Evolutionary conservation across 2,888 invertebrate species (phyloP), one percentile per base, ranked within the genome.

Genomic region (Syrista parreyssii): DNA sequence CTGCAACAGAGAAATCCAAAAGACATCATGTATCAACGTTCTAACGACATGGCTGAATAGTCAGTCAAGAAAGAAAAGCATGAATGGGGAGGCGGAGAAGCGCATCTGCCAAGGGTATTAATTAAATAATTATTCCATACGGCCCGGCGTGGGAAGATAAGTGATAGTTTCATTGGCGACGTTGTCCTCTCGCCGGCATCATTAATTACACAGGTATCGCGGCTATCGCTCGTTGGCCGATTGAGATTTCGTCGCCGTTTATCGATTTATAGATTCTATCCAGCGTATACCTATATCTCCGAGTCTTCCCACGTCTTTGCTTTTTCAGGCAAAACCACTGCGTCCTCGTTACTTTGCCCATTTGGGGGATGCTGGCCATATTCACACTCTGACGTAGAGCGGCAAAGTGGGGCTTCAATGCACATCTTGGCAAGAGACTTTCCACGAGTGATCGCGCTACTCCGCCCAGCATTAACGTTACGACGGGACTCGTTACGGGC

Each of bases 1-100:
- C 97, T 97, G 94, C 79, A 95, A 95, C 93, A 93, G 93, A 85
- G 82, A 84, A 85, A 83, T 40, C 15, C 4, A 15, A 40, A 40
- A 40, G 40, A 40, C 15, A 40, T 40, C 15, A 15, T 40, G 6
- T 4, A 40, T 15, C 40, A 15, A 15, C 40, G 15, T 15, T 40
- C 40, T 1, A 15, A 15, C 40, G 15, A 40, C 2, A 40, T 15
- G 40, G 40, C 40, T 15, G 40, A 40, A 40, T 15, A 15, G 15
- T 40, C 40, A 40, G 15, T 40, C 40, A 6, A 40, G 15, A 74
- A 73, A 76, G 32, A 32, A 71, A 55, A 68, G 35, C 12, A 73
- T 33, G 33, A 71, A 71, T 71, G 74, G 74, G 35, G 73, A 34
- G 15, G 40, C 40, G 40, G 40, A 40, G 40, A 40, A 40, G 40